These are phyloP conservation scores for Cecropterus lyciades DNA, from an alignment of 1,140 invertebrate genomes.

Conservation along the genomic window DNA sequence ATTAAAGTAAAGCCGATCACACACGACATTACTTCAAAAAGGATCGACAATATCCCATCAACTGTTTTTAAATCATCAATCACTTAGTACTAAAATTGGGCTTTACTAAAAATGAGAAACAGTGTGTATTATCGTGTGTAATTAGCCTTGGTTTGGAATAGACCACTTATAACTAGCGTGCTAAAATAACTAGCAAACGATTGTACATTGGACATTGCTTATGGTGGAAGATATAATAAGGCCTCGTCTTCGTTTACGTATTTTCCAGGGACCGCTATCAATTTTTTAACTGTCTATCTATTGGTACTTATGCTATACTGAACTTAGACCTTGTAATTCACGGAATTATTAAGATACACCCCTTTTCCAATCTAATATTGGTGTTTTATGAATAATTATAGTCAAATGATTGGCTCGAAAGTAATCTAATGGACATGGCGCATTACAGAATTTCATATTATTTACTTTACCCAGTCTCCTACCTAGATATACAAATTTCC, in stretches of 20 bases:
- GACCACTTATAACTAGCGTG: slow-evolving; percentile 3
- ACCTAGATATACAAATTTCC: too few species aligned
- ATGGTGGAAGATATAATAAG: slow-evolving; percentile 9
- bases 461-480: too few species aligned
- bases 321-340: too few species aligned
- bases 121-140: background rate
- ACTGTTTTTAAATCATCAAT: too few species aligned
- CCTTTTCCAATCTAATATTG: too few species aligned
- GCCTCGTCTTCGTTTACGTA: slow-evolving; percentile 3
- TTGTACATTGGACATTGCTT: slow-evolving; percentile 11
- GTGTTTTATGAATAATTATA: too few species aligned
- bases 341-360: too few species aligned
- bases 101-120: background rate
- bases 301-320: background rate
- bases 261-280: background rate
- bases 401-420: too few species aligned
- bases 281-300: background rate
- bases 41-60: too few species aligned
- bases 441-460: too few species aligned
- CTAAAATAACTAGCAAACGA: slow-evolving; percentile 20
- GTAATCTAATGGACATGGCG: too few species aligned
- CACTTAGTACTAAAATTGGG: too few species aligned
- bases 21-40: slow-evolving; percentile 5
- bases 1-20: background rate
- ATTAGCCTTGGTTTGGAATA: background rate